Evolutionary conservation across 2,888 invertebrate species (phyloP).

Genomic region (Aricia artaxerxes): DNA sequence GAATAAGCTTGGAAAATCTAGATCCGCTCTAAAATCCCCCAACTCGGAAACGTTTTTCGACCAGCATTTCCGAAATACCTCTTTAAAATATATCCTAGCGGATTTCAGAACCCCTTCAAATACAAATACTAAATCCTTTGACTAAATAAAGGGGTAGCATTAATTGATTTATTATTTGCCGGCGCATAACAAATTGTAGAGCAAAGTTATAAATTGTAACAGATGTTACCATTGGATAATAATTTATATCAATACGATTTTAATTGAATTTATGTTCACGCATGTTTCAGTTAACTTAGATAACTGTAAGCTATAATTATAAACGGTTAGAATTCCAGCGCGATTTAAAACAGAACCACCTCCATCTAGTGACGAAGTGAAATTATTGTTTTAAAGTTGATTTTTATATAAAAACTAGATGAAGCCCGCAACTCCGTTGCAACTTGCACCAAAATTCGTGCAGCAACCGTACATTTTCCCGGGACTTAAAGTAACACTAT

Average conservation of each 20-base stretch:
- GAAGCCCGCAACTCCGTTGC: no score
- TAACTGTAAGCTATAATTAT: constrained; percentile 21
- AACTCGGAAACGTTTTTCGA: not conserved
- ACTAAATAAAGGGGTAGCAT: constrained; percentile 8
- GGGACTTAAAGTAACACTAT: no score
- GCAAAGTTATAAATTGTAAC: constrained; percentile 7
- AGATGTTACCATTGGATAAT: constrained; percentile 25
- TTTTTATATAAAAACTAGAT: no score
- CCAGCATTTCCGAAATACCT: not conserved
- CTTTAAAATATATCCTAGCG: not conserved
- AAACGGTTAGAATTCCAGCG: constrained; percentile 6
- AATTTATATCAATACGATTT: constrained; percentile 23
- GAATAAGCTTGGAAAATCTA: not conserved
- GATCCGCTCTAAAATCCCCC: constrained; percentile 1
- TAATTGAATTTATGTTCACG: constrained; percentile 25
- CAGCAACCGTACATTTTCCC: no score
- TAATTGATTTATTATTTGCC: constrained; percentile 27
- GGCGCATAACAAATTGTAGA: constrained; percentile 5
- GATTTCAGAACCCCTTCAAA: not conserved
- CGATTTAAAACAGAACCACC: not conserved
- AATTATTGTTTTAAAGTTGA: not conserved
- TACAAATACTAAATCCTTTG: not conserved
- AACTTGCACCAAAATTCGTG: no score
- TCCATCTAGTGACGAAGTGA: not conserved
- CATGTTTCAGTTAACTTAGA: constrained; percentile 13